Conservation (phyloP, 2,888 invertebrate genomes). For the Periphyllus acericola region DNA sequence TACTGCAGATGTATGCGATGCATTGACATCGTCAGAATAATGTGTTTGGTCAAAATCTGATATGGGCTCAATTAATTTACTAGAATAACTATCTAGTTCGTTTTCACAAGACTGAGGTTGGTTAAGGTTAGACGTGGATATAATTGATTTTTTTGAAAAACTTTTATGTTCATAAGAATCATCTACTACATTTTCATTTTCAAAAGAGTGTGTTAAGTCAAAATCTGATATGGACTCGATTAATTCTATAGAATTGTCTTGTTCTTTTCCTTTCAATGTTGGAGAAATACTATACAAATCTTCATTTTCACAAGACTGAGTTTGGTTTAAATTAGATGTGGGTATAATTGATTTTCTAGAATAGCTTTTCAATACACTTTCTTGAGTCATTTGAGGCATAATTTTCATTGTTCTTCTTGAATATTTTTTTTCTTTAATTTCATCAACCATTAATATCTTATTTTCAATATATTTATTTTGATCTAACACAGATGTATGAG, state of each 20-base stretch:
- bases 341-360: neutral
- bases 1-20: neutral
- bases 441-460: neutral
- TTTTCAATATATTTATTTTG: slow-evolving; percentile 33
- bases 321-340: neutral
- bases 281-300: neutral
- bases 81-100: neutral
- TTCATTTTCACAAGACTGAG: neutral
- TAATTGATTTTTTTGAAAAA: neutral
- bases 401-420: slow-evolving; percentile 32
- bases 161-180: neutral
- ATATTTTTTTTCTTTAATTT: slow-evolving; percentile 31
- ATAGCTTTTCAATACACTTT: slow-evolving; percentile 1
- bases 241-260: slow-evolving; percentile 1
- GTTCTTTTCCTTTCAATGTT: neutral
- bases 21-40: neutral
- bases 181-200: neutral
- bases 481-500: neutral
- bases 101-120: neutral
- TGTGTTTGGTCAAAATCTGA: neutral
- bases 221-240: neutral
- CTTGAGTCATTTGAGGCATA: neutral
- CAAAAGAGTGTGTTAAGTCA: neutral
- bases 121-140: neutral
- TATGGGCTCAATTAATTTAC: neutral